A percentile compares a stretch with the other conserved stretches of the same genome.
Evolutionary conservation across 1,140 invertebrate genomes (phyloP).

Genomic region (Centruroides sculpturatus): DNA sequence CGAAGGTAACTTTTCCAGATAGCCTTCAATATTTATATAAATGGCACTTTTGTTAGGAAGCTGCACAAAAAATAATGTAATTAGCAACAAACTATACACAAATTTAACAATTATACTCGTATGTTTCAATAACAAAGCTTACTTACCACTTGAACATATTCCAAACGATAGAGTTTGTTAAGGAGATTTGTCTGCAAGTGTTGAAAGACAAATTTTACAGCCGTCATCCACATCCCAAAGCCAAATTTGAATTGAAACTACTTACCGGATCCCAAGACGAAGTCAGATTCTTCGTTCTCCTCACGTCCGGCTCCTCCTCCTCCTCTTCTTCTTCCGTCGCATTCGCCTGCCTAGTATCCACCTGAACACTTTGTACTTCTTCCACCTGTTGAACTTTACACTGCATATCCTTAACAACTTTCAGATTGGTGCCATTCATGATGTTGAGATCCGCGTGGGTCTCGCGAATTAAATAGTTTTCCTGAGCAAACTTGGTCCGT

Average conservation of each 20-base stretch:
- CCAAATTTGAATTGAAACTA: not conserved
- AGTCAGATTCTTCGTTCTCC: conserved; percentile 17
- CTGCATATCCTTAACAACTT: too few species aligned
- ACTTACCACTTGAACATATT: too few species aligned
- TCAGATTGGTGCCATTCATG: too few species aligned
- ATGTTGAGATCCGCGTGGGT: not conserved
- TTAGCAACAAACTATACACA: too few species aligned
- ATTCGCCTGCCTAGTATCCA: conserved; percentile 18
- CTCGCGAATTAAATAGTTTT: not conserved
- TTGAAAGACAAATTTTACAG: too few species aligned
- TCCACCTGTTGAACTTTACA: not conserved
- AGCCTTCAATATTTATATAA: conserved; percentile 28
- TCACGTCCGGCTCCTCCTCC: conserved; percentile 12
- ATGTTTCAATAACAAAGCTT: too few species aligned
- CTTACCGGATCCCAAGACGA: conserved; percentile 31
- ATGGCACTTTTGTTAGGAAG: not conserved
- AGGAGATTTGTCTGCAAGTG: too few species aligned
- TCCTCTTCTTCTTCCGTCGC: conserved; percentile 13
- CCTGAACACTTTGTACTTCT: conserved; percentile 7
- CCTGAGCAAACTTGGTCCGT: too few species aligned
- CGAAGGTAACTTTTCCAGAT: conserved; percentile 38
- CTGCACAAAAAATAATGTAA: not conserved
- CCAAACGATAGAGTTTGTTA: too few species aligned
- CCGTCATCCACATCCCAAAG: too few species aligned
- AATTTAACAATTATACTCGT: too few species aligned